Evolutionary conservation across 2,888 invertebrate species (phyloP), one percentile per base, ranked within the genome.

Genomic region (Acleris literana): DNA sequence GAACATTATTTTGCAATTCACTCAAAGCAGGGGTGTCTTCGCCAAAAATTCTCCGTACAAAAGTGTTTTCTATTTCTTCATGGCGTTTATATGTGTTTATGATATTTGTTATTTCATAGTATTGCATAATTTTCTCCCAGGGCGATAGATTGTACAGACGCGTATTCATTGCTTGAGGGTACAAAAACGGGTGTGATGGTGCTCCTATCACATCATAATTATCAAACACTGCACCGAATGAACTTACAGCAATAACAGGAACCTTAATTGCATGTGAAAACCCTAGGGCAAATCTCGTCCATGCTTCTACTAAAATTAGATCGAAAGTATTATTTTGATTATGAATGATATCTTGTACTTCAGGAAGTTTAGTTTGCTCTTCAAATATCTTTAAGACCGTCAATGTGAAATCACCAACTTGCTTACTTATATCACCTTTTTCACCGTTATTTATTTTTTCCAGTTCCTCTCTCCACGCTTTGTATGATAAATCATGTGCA

Each of bases 221-320:
- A 13, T 71, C 69, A 56, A 63, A 2, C 11, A 72, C 0, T 3
- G 70, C 61, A 11, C 81, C 81, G 1, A 83, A 74, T 0, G 86
- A 86, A 69, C 83, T 84, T 0, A 88, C 66, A 62, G 74, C 73
- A 16, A 88, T 87, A 0, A 80, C 76, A 2, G 88, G 86, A 0
- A 70, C 80, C 51, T 86, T 78, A 39, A 74, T 79, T 1, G 82
- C 17, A 62, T 86, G 76, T 0, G 80, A 72, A 13, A 80, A 75
- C 1, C 75, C 74, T 25, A 84, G 63, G 0, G 76, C 70, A 5
- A 78, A 71, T 56, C 75, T 70, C 0, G 70, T 43, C 55, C 66
- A 74, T 5, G 80, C 76, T 76, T 87, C 87, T 3, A 76, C 3
- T 0, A 87, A 33, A 1, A 88, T 2, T 11, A 88, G 64, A 76